Base-by-base conservation (phyloP, 2,797 vertebrate species). In the Jordanella pulchra region DNA sequence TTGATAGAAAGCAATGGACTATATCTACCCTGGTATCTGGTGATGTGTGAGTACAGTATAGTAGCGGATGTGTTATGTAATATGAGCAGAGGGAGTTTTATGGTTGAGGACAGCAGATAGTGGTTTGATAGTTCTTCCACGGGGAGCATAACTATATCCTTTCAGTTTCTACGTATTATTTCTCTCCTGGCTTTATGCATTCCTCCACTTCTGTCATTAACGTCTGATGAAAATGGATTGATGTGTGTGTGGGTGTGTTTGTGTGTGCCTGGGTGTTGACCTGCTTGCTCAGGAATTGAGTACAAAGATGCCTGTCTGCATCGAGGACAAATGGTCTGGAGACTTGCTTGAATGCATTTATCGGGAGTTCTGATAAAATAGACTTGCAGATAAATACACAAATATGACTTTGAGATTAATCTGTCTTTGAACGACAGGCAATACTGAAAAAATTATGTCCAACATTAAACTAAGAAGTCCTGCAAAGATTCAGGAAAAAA, bases 181-280 rank as follows among this genome's bases (percentile, higher is more conserved):
- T 44, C 32, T 50, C 65, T 71, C 68, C 72, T 45, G 25, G 71
- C 45, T 50, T 69, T 44, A 2, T 78, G 72, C 60, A 67, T 58
- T 60, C 71, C 53, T 81, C 78, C 71, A 18, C 69, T 87, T 70
- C 71, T 77, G 84, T 84, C 89, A 81, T 87, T 92, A 83, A 70
- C 23, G 14, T 73, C 80, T 87, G 88, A 91, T 92, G 88, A 86
- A 92, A 90, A 92, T 84, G 75, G 87, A 91, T 39, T 39, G 6
- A 39, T 60, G 32, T 32, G 47, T 48, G 47, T 48, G 17, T 18
- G 47, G 14, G 44, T 45, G 44, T 45, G 44, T 45, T 12, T 45
- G 44, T 45, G 44, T 47, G 44, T 45, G 44, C 77, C 44, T 67
- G 88, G 84, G 85, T 88, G 89, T 89, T 89, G 87, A 88, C 89